These are phyloP conservation scores for Pelobates fuscus DNA, from an alignment of 2,113 vertebrate genomes.

Conservation along the genomic window DNA sequence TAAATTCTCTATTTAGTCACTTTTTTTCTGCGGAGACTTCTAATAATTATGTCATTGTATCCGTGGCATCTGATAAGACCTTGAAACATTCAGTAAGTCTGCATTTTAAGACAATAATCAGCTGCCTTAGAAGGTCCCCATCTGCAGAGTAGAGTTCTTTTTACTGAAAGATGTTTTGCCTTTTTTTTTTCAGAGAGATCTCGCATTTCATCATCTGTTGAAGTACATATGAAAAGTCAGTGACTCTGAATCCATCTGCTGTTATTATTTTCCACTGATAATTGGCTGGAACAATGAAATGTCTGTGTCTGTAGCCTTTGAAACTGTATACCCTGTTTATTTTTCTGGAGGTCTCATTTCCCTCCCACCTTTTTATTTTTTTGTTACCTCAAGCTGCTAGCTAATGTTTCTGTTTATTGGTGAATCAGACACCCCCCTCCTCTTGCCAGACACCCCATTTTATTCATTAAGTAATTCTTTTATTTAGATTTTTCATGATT, in stretches of 20 bases:
- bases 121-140: conserved; percentile 88
- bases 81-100: conserved; percentile 77
- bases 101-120: conserved; percentile 78
- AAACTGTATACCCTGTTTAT: conserved; percentile 91
- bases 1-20: conserved; percentile 43
- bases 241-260: conserved; percentile 98
- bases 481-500: neutral
- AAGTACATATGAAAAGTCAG: conserved; percentile 89
- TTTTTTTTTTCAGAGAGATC: conserved; percentile 78
- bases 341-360: conserved; percentile 80
- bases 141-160: conserved; percentile 85
- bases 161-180: conserved; percentile 78
- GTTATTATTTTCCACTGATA: conserved; percentile 99
- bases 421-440: conserved; percentile 35
- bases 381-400: conserved; percentile 63
- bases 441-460: no score
- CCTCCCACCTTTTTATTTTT: conserved; percentile 47
- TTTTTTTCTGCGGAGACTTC: conserved; percentile 56
- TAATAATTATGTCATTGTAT: conserved; percentile 73
- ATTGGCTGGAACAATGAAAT: conserved; percentile 99
- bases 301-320: conserved; percentile 96
- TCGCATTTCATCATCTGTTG: conserved; percentile 97
- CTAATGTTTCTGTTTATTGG: conserved; percentile 53
- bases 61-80: conserved; percentile 71
- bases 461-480: neutral